Conservation (phyloP, 2,113 vertebrate species). For the Triplophysa rosa region DNA sequence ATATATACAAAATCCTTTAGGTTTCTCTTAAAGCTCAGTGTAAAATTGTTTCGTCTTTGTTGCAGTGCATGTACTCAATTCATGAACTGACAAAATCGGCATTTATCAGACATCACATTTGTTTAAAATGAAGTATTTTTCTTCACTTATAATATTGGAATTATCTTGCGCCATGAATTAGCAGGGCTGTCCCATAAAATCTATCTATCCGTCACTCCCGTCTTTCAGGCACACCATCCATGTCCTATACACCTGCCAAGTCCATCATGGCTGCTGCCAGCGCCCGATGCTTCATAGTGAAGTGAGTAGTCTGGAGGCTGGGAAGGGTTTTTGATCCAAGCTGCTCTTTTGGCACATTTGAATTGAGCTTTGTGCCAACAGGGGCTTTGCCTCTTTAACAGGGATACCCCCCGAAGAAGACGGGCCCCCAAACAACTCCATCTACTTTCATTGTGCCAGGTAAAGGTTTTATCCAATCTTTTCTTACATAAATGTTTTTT, state of each 20-base stretch:
- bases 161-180: no score
- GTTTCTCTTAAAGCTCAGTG: no score
- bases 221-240: constrained; percentile 24
- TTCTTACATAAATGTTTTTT: constrained; percentile 10
- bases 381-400: constrained; percentile 32
- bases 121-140: no score
- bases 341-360: constrained; percentile 50
- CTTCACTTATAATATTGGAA: no score
- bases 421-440: constrained; percentile 41
- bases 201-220: background rate
- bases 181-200: background rate
- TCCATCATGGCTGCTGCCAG: constrained; percentile 24
- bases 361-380: constrained; percentile 37
- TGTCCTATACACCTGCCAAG: constrained; percentile 36
- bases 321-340: constrained; percentile 42
- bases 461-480: constrained; percentile 20
- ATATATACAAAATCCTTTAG: background rate
- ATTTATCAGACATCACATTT: no score
- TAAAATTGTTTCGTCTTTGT: no score
- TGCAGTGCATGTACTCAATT: no score
- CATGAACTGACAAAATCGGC: no score
- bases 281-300: constrained; percentile 36
- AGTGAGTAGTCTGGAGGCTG: constrained; percentile 49
- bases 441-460: constrained; percentile 39
- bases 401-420: constrained; percentile 15